These are phyloP conservation scores for Embiotoca jacksoni DNA, from an alignment of 2,113 vertebrate genomes.

Conservation along the genomic window DNA sequence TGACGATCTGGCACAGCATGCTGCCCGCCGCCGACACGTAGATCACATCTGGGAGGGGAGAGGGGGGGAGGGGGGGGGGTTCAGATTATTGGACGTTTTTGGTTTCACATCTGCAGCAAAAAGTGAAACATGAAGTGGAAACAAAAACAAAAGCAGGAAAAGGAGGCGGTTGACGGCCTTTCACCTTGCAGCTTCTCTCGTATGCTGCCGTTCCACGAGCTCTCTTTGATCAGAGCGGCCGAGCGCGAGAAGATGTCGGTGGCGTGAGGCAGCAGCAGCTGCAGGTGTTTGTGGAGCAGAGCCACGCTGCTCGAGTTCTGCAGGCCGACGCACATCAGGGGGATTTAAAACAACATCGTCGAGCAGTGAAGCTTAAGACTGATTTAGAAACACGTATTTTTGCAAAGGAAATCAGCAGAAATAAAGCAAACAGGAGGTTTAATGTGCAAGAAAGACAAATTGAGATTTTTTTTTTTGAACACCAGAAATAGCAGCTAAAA, in stretches of 20 bases:
- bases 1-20: conserved; percentile 97
- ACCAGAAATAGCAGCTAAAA: too few relatives aligned
- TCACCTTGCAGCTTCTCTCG: conserved; percentile 93
- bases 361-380: too few relatives aligned
- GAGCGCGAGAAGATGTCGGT: conserved; percentile 97
- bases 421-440: too few relatives aligned
- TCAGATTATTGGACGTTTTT: too few relatives aligned
- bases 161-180: too few relatives aligned
- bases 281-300: conserved; percentile 97
- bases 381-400: too few relatives aligned
- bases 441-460: too few relatives aligned
- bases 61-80: too few relatives aligned
- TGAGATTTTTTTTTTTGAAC: too few relatives aligned
- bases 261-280: conserved; percentile 95
- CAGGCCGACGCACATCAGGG: conserved; percentile 4
- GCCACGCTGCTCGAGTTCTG: conserved; percentile 97
- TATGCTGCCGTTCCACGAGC: conserved; percentile 95
- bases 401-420: too few relatives aligned
- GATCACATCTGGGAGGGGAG: conserved; percentile 88
- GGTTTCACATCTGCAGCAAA: not conserved
- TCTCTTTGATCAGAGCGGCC: conserved; percentile 91
- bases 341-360: too few relatives aligned
- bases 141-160: not conserved
- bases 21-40: conserved; percentile 97
- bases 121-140: not conserved